Evolutionary conservation across 2,113 vertebrate species (phyloP).

Genomic region (Ceyx cyanopectus): DNA sequence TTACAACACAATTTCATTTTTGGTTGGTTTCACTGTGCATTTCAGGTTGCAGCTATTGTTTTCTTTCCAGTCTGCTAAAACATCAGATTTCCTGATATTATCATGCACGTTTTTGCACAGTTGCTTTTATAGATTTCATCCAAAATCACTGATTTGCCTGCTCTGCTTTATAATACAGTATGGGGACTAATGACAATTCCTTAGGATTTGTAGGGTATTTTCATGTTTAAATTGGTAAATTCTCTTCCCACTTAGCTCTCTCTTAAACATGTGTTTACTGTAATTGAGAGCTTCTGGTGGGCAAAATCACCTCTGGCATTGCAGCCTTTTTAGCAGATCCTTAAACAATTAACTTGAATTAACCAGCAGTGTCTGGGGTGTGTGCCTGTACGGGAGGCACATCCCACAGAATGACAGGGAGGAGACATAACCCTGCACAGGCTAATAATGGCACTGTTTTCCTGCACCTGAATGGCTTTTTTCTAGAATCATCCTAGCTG

Average conservation of each 20-base stretch:
- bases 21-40: not conserved
- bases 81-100: not conserved
- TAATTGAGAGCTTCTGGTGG: not conserved
- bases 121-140: not conserved
- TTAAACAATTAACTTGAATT: not conserved
- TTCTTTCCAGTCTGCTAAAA: not conserved
- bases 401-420: accelerated
- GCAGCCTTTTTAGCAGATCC: not conserved
- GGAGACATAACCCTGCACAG: not conserved
- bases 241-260: not conserved
- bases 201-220: not conserved
- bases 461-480: not conserved
- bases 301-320: not conserved
- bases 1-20: not conserved
- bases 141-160: not conserved
- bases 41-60: not conserved
- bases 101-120: not conserved
- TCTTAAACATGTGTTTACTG: not conserved
- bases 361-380: not conserved
- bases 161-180: not conserved
- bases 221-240: not conserved
- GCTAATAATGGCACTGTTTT: too few relatives aligned
- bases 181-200: not conserved
- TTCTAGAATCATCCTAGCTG: not conserved
- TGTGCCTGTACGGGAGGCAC: accelerated